These are phyloP conservation scores for Lottia gigantea DNA, from an alignment of 2,888 invertebrate species.

Conservation along the genomic window DNA sequence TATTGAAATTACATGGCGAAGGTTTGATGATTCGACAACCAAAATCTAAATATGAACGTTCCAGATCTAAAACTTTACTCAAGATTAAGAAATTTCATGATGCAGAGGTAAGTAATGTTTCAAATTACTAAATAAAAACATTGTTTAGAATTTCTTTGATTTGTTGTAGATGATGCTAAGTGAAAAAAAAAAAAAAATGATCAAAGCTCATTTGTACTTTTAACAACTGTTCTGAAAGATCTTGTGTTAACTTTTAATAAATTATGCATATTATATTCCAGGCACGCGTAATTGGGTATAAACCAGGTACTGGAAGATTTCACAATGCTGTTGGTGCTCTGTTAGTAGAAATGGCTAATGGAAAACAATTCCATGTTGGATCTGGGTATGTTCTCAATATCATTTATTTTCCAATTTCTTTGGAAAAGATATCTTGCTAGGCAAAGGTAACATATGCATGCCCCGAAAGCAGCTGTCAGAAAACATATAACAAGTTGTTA, in stretches of 20 bases:
- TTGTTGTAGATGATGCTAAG: conserved; percentile 60
- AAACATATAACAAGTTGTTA: too few species aligned
- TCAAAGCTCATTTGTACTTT: too few species aligned
- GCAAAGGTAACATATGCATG: too few species aligned
- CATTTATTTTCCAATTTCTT: too few species aligned
- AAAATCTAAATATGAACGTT: conserved; percentile 56
- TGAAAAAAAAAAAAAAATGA: too few species aligned
- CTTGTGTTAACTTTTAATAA: too few species aligned
- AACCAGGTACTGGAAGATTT: conserved; percentile 56
- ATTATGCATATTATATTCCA: conserved; percentile 31
- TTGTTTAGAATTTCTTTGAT: conserved; percentile 43
- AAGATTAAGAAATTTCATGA: conserved; percentile 66
- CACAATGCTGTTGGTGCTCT: conserved; percentile 54
- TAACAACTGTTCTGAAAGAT: too few species aligned
- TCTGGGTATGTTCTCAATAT: conserved; percentile 51
- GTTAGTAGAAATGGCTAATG: conserved; percentile 60
- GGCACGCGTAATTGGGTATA: conserved; percentile 62
- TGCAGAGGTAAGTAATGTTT: conserved; percentile 53
- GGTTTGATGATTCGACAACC: conserved; percentile 64
- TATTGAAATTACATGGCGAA: conserved; percentile 59
- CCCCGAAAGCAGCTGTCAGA: too few species aligned
- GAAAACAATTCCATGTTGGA: conserved; percentile 61
- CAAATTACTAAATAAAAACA: not conserved
- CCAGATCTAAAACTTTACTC: conserved; percentile 56
- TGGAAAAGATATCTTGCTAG: too few species aligned